Percentiles rank a stretch among this genome's conserved stretches.
Conservation (phyloP, 2,888 invertebrate genomes). For the Hypena proboscidalis region DNA sequence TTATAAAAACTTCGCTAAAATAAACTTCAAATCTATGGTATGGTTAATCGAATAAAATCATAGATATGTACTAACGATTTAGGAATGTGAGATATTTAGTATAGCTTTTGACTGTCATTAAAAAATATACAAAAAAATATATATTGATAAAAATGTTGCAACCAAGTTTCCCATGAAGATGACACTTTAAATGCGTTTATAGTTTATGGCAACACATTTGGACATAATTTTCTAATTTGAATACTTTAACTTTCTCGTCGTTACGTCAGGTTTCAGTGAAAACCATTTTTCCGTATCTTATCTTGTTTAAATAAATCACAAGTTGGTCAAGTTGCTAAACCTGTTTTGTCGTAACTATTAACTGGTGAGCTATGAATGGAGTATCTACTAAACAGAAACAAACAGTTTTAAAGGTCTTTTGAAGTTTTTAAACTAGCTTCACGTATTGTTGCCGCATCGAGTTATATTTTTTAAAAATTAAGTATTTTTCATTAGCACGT, state of each 20-base stretch:
- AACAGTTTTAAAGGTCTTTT: too few species aligned
- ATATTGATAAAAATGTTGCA: conserved; percentile 20
- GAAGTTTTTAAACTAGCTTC: too few species aligned
- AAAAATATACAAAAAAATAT: conserved; percentile 6
- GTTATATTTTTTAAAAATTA: not conserved
- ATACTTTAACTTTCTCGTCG: conserved; percentile 39
- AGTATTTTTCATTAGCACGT: not conserved
- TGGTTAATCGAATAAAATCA: too few species aligned
- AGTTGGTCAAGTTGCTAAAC: conserved; percentile 19
- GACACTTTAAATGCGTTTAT: conserved; percentile 31
- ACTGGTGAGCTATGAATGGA: conserved; percentile 30
- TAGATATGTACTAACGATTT: too few species aligned
- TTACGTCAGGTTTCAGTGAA: conserved; percentile 30
- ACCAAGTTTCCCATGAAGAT: conserved; percentile 34
- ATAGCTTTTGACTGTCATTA: too few species aligned
- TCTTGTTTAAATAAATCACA: conserved; percentile 39
- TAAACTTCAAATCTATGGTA: too few species aligned
- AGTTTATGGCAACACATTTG: conserved; percentile 21
- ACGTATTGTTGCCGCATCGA: too few species aligned
- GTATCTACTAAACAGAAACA: too few species aligned
- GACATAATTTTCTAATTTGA: conserved; percentile 35
- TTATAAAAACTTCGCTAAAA: too few species aligned
- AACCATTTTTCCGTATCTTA: conserved; percentile 38
- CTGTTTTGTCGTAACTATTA: conserved; percentile 45
- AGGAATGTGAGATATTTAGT: too few species aligned